Base-by-base conservation (phyloP, 2,888 invertebrate genomes). In the Salticus scenicus region DNA sequence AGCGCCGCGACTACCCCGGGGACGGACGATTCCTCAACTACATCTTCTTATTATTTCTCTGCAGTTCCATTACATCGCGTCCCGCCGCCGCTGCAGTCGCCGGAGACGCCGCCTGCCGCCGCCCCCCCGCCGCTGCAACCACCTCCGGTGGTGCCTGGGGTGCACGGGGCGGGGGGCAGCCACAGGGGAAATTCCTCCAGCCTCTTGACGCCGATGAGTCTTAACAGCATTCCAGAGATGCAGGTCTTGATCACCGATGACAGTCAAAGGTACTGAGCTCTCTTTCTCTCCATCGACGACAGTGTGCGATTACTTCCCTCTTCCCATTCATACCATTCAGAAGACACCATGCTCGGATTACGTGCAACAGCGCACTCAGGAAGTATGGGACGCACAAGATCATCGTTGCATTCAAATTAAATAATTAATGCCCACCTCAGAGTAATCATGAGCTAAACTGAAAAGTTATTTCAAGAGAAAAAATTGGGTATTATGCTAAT, bases 211-310 rank as follows among this genome's bases (percentile, higher is more conserved):
- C 87, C 87, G 79, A 87, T 83, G 78, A 87, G 87, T 74, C 87
- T 87, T 79, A 87, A 87, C 87, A 87, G 87, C 83, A 87, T 87
- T 79, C 87, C 87, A 10, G 87, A 87, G 69, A 87, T 83, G 79
- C 87, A 87, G 72, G 81, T 87, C 67, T 81, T 87, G 83, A 83
- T 87, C 79, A 87, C 87, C 71, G 87, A 87, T 76, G 87, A 87
- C 75, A 79, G 83, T 74, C 81, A 87, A 79, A 83, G 87, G 79
- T 87, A 87, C 87, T 87, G 78, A 87, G 64, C 20, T 31, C 28
- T 17, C 51, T 31, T 51, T 30, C 70, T 47, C 57, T 42, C 28
- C n/a, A 17, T 41, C 42, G 27, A 66, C 41, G 71, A 42, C 41
- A 33, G 57, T 47, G 17, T 5, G 17, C 10, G 17, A 37, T 8